Base-by-base conservation (phyloP, 1,140 invertebrate genomes). In the Anoplolepis gracilipes region DNA sequence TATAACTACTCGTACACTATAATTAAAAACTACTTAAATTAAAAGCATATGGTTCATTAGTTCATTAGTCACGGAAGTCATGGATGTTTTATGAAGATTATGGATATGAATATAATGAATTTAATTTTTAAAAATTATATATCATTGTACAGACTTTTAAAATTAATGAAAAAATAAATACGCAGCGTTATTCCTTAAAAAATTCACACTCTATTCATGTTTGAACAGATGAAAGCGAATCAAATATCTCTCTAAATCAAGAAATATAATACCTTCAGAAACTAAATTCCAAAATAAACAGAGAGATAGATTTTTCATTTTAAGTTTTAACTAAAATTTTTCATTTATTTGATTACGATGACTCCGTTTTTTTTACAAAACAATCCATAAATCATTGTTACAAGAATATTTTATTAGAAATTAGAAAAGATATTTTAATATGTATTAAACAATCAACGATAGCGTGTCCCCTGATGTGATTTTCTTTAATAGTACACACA, bases 11-110 rank as follows among this genome's bases (percentile, higher is more conserved):
- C 10, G 1, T 22, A 55, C 3, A 42, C 67, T 81, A 81, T 61
- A 82, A 61, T 82, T 82, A 72, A 36, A 46, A 72, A 16, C 28
- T 6, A 59, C 25, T 79, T 55, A 39, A 46, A 42, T 72, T 82
- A 82, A 22, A n/a, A 69, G 16, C 13, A 42, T 22, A 25, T 22
- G 28, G 1, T 53, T 49, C 4, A 36, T n/a, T 11, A n/a, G n/a
- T n/a, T n/a, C n/a, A n/a, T n/a, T 10, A 19, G 16, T 67, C 67
- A 57, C 28, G 53, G 6, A 57, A 81, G 42, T 36, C n/a, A 33
- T n/a, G n/a, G n/a, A n/a, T n/a, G n/a, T 73, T 42, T 59, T 13
- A 30, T 19, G 19, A 28, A 36, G 7, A 28, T 61, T 30, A 42
- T 28, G 30, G 28, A 42, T 55, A 42, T 28, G 30, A n/a, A 42